These are phyloP conservation scores for Micrasema minimum DNA, from an alignment of 1,140 invertebrate species.

Conservation along the genomic window DNA sequence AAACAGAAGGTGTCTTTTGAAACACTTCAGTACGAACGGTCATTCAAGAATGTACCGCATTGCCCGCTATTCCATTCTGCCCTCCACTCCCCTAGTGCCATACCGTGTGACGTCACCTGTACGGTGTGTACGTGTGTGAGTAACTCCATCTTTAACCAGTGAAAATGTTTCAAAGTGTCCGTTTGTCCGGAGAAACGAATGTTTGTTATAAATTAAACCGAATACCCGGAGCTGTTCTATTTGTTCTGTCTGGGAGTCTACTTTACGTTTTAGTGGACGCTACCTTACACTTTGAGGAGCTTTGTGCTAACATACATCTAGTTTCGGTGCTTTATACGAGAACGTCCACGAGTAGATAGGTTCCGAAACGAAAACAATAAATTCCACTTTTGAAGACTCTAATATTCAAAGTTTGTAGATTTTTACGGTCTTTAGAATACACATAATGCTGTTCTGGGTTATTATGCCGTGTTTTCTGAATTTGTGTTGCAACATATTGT, in stretches of 20 bases:
- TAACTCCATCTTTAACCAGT: slow-evolving; percentile 27
- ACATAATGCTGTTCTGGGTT: no score
- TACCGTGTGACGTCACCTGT: slow-evolving; percentile 5
- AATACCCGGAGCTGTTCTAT: slow-evolving; percentile 22
- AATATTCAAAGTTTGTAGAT: no score
- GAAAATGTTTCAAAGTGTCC: slow-evolving; percentile 37
- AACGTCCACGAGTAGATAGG: no score
- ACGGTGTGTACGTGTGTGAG: background rate
- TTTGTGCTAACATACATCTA: background rate
- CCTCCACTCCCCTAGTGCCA: background rate
- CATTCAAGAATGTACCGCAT: no score
- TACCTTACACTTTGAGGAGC: slow-evolving; percentile 13
- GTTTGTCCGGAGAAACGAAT: slow-evolving; percentile 35
- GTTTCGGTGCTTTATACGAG: no score
- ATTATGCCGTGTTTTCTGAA: no score
- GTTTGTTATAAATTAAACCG: slow-evolving; percentile 35
- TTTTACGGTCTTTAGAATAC: no score
- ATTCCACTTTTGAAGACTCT: no score
- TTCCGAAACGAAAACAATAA: no score
- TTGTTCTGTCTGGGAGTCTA: slow-evolving; percentile 27
- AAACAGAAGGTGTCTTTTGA: no score
- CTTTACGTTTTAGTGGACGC: slow-evolving; percentile 23
- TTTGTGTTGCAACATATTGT: no score
- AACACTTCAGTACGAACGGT: background rate
- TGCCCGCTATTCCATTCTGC: no score